Evolutionary conservation across 2,113 vertebrate genomes (phyloP).

Genomic region (Isurus oxyrinchus): DNA sequence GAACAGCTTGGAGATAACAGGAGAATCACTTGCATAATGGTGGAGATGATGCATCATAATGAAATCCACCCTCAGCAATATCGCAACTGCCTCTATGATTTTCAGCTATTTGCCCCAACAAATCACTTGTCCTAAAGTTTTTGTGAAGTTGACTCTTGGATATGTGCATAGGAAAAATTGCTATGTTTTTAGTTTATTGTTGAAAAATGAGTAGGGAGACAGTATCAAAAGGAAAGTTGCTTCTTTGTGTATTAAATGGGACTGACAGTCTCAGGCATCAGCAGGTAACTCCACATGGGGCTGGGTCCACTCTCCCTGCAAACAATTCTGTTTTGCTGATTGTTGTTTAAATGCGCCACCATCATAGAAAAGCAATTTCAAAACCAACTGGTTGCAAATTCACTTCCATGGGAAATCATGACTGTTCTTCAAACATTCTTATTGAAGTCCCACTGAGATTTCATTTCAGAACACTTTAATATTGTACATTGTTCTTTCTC

Average conservation of each 20-base stretch:
- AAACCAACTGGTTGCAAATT: slow-evolving; percentile 5
- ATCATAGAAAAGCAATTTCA: background rate
- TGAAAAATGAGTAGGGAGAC: background rate
- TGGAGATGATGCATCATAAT: background rate
- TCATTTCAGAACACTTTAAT: slow-evolving; percentile 4
- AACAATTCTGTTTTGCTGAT: background rate
- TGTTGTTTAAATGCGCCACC: background rate
- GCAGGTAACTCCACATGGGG: background rate
- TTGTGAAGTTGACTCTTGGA: background rate
- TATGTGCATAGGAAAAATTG: background rate
- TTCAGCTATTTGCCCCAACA: background rate
- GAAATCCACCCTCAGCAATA: background rate
- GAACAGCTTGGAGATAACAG: background rate
- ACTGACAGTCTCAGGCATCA: background rate
- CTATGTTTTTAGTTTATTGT: background rate
- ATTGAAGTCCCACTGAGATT: background rate
- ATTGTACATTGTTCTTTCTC: background rate
- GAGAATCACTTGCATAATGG: background rate
- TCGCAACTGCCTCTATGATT: background rate
- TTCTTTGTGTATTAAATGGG: background rate
- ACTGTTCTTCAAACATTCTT: background rate
- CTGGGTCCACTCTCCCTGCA: background rate
- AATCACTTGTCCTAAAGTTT: background rate
- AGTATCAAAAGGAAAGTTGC: background rate
- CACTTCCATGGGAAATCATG: background rate